A percentile compares a stretch with the other conserved stretches of the same genome.
These are phyloP conservation scores for Protaetia brevitarsis DNA, from an alignment of 1,140 invertebrate species.

Conservation along the genomic window DNA sequence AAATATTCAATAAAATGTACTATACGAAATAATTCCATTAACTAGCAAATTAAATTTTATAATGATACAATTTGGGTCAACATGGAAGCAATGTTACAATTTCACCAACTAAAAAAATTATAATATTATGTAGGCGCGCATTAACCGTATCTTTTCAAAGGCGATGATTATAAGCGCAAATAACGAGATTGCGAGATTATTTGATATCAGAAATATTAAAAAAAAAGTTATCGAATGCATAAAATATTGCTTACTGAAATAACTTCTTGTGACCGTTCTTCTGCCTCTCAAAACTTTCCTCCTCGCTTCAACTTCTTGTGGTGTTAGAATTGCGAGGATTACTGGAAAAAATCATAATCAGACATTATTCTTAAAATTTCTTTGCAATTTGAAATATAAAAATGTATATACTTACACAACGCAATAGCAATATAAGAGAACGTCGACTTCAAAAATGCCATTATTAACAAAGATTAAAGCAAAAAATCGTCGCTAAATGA, in stretches of 20 bases:
- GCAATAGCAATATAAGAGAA: background rate
- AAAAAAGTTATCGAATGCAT: background rate
- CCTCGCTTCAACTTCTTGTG: constrained; percentile 66
- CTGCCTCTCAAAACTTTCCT: constrained; percentile 70
- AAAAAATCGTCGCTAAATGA: no score
- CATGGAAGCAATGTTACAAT: no score
- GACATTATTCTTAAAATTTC: background rate
- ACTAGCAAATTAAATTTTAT: no score
- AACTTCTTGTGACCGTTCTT: constrained; percentile 67
- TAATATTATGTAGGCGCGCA: no score
- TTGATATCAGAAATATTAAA: background rate
- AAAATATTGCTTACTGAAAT: constrained; percentile 64
- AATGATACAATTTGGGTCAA: background rate
- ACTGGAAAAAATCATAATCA: constrained; percentile 49
- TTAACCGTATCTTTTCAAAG: no score
- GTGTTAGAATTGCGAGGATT: constrained; percentile 58
- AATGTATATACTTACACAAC: constrained; percentile 1
- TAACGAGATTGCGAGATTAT: no score
- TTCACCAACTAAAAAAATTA: no score
- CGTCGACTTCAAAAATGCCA: background rate
- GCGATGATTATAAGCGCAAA: no score
- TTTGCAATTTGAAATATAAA: background rate
- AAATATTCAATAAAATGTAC: no score
- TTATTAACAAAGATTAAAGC: no score
- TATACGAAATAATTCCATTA: no score